Evolutionary conservation across 2,888 invertebrate genomes (phyloP).

Genomic region (Clusia tigrina): DNA sequence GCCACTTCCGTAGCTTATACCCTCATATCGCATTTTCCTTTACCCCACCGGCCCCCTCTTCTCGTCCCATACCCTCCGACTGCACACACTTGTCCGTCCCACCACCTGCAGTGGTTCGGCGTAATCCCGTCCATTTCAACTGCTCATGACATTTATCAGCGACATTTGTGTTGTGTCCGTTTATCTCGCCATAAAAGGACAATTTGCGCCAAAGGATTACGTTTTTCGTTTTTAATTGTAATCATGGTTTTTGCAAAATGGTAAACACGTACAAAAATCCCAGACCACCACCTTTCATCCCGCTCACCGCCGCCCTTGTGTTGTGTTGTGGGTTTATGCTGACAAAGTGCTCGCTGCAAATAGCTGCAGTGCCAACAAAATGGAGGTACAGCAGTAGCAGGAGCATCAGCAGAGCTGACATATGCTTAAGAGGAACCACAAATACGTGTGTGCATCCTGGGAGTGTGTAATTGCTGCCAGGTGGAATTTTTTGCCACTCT

Average conservation of each 20-base stretch:
- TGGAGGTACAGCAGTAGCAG: neutral
- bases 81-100: neutral
- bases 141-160: neutral
- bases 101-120: too few species aligned
- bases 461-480: neutral
- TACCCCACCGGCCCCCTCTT: neutral
- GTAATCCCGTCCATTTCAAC: too few species aligned
- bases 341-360: neutral
- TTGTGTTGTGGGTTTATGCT: neutral
- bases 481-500: neutral
- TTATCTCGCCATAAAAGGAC: constrained; percentile 2
- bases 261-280: neutral
- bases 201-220: constrained; percentile 24
- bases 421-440: constrained; percentile 3
- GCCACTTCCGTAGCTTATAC: neutral
- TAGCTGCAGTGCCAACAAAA: neutral
- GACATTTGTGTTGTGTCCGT: neutral
- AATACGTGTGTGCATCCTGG: constrained; percentile 4
- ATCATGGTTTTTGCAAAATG: constrained; percentile 24
- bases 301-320: neutral
- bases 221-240: constrained; percentile 28
- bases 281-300: too few species aligned
- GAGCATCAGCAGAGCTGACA: neutral
- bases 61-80: neutral
- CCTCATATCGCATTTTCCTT: neutral